Evolutionary conservation across 2,797 vertebrate species (phyloP), one percentile per base, ranked within the genome.

Genomic region (Hozukius guyotensis): DNA sequence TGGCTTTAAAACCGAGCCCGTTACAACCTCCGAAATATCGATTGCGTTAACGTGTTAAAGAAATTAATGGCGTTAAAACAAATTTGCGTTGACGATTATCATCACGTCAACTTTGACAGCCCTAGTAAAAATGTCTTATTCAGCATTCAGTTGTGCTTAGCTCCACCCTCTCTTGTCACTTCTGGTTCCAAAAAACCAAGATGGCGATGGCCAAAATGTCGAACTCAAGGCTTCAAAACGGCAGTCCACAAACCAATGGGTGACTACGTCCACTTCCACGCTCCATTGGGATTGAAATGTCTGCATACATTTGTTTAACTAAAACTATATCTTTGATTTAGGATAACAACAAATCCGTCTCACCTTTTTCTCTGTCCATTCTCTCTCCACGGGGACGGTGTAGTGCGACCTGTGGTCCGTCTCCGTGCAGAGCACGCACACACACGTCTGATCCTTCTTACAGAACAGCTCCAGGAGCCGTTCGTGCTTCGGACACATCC

Each of bases 341-440:
- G 20, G 49, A 52, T n/a, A 52, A 52, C 49, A 52, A 9, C 42
- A n/a, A 52, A n/a, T 52, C 49, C 7, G 2, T 53, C 82, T 85
- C 65, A 96, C 96, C 95, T 94, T 95, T 38, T 95, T 96, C 55
- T 96, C 95, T 0, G 11, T 92, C 95, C 95, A 96, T 61, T 96
- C 96, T 2, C 95, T 86, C 88, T 96, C 96, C 22, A 96, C 96
- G 0, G 96, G 96, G 18, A 96, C 93, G 0, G 96, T 96, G 90
- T 96, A 96, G 87, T 96, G 96, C 0, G 93, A 85, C 74, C 96
- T 80, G 92, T 96, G 96, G 91, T 96, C 95, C 0, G 94, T 96
- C 91, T 96, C 96, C 0, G 95, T 96, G 60, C 96, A 96, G 11
- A 96, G 94, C n/a, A 96, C 96, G 18, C 96, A 96, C 69, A 96